A percentile compares a stretch with the other conserved stretches of the same genome.
Evolutionary conservation across 2,888 invertebrate species (phyloP).

Genomic region (Sarcophaga caerulescens): DNA sequence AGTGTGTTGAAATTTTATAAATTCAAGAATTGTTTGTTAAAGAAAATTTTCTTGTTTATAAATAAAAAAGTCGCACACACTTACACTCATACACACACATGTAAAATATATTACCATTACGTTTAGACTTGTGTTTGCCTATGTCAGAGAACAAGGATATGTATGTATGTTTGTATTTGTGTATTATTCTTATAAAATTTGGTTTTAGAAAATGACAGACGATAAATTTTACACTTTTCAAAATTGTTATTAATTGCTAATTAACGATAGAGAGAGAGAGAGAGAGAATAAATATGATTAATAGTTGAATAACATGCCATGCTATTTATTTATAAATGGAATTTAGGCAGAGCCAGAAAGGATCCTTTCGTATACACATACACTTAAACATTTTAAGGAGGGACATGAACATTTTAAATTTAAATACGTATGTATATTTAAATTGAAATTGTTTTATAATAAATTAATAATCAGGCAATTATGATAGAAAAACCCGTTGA

Average conservation of each 20-base stretch:
- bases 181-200: neutral
- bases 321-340: neutral
- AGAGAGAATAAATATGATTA: conserved; percentile 61
- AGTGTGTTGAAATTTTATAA: conserved; percentile 33
- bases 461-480: too few species aligned
- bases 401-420: neutral
- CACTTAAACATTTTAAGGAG: neutral
- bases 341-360: conserved; percentile 16
- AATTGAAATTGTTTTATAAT: neutral
- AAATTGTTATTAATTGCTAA: conserved; percentile 71
- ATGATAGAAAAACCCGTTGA: too few species aligned
- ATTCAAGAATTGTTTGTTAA: neutral
- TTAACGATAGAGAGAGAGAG: conserved; percentile 57
- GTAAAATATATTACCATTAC: too few species aligned
- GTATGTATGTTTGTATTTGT: neutral
- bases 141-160: too few species aligned
- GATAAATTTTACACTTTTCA: conserved; percentile 66
- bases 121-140: neutral
- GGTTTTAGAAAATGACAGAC: conserved; percentile 52
- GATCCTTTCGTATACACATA: neutral
- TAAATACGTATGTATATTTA: neutral
- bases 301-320: conserved; percentile 63
- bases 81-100: neutral
- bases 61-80: neutral
- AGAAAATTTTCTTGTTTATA: neutral